Evolutionary conservation across 30 jellyfish, hydroid and myxozoan species (phyloP).

Genomic region (Hydractinia symbiolongicarpus): DNA sequence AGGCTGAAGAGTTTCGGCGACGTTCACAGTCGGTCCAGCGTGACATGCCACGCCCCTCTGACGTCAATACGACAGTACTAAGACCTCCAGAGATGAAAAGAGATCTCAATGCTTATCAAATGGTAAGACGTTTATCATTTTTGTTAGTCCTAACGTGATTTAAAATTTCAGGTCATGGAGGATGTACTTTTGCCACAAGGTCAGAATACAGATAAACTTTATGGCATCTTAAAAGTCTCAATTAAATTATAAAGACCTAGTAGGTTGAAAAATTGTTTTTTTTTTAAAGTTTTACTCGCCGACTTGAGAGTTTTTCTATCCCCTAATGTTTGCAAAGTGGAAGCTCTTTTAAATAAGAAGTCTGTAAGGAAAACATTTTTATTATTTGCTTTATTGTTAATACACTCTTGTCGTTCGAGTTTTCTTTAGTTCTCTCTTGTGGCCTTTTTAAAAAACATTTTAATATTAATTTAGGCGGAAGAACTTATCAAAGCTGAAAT

Average conservation of each 20-base stretch:
- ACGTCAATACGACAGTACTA: constrained; percentile 66
- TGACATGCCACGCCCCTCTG: constrained; percentile 91
- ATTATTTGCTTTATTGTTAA: too few species aligned
- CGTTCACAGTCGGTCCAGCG: constrained; percentile 76
- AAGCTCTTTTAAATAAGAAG: too few species aligned
- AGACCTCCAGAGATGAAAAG: constrained; percentile 80
- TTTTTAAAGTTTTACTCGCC: not conserved
- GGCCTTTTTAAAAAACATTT: not conserved
- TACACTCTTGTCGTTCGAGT: too few species aligned
- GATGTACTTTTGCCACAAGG: too few species aligned
- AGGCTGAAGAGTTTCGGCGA: constrained; percentile 66
- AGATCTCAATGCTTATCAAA: constrained; percentile 71
- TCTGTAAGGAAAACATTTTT: too few species aligned
- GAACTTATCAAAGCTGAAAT: constrained; percentile 89
- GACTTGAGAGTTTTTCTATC: not conserved
- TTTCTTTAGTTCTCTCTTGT: too few species aligned
- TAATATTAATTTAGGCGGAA: constrained; percentile 58
- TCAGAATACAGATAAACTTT: too few species aligned
- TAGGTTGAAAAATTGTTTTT: not conserved
- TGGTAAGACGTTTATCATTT: constrained; percentile 34
- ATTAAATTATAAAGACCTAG: not conserved
- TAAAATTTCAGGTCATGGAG: too few species aligned
- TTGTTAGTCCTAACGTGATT: not conserved
- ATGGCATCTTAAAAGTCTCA: not conserved
- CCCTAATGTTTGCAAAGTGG: too few species aligned